A percentile compares a stretch with the other conserved stretches of the same genome.
Conservation (phyloP, 2,888 invertebrate species). For the Coecobrya sp. region DNA sequence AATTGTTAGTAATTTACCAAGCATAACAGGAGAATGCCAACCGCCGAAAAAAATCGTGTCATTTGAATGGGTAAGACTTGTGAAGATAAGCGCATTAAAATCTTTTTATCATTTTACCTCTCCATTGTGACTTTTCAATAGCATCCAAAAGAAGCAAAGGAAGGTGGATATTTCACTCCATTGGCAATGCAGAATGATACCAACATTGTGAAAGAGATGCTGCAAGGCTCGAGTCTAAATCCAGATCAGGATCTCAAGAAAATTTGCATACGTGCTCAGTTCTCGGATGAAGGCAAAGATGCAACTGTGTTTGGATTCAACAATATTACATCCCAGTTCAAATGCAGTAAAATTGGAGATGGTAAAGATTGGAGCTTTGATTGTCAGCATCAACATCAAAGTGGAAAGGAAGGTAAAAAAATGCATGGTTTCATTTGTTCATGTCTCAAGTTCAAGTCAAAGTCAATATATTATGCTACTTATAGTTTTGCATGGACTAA, state of each 20-base stretch:
- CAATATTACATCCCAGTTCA: constrained; percentile 76
- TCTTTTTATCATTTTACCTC: background rate
- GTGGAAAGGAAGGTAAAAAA: constrained; percentile 68
- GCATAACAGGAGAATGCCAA: constrained; percentile 64
- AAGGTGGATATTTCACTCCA: constrained; percentile 77
- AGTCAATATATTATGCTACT: too few relatives aligned
- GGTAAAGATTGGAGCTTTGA: constrained; percentile 78
- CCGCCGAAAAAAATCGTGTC: constrained; percentile 77
- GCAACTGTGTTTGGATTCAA: constrained; percentile 50
- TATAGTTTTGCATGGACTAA: too few relatives aligned
- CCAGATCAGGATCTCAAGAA: constrained; percentile 81
- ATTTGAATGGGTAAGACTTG: constrained; percentile 77
- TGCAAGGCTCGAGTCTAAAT: constrained; percentile 77
- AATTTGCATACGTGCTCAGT: constrained; percentile 71
- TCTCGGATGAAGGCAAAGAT: constrained; percentile 65
- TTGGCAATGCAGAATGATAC: constrained; percentile 78
- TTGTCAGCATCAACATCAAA: constrained; percentile 75
- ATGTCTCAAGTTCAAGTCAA: background rate
- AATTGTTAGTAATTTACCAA: background rate
- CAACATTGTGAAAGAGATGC: constrained; percentile 79
- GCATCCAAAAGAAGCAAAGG: constrained; percentile 74
- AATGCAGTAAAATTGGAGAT: constrained; percentile 67
- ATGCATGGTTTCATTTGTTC: background rate
- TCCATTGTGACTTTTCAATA: background rate
- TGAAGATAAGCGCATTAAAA: too few relatives aligned